Conservation (phyloP, 2,888 invertebrate species). For the Mimachlamys varia region DNA sequence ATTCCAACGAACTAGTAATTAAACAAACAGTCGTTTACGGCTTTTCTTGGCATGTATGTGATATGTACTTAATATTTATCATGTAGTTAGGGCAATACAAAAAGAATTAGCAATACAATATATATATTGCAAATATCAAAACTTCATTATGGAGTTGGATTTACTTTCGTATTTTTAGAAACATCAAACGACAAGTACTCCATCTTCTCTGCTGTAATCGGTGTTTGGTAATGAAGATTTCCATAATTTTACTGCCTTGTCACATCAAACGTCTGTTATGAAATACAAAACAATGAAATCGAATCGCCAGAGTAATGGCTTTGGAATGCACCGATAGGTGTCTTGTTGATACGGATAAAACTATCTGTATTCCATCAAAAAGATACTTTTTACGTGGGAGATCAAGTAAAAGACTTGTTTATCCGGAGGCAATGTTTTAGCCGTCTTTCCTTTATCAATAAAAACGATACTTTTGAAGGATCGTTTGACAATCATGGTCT, state of each 20-base stretch:
- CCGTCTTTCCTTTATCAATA: background rate
- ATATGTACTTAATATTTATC: no score
- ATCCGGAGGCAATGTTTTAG: background rate
- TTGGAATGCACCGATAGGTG: background rate
- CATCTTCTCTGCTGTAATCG: background rate
- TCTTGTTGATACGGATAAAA: background rate
- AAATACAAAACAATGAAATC: background rate
- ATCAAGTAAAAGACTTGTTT: background rate
- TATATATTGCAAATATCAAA: no score
- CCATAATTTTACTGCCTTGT: background rate
- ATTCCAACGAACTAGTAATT: no score
- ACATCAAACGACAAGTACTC: no score
- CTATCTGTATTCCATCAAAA: background rate
- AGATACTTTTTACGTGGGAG: conserved; percentile 18
- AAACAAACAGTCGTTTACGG: no score
- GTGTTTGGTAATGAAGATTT: background rate
- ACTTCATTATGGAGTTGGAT: no score
- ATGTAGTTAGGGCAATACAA: no score
- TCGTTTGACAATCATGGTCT: conserved; percentile 16
- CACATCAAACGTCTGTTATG: background rate
- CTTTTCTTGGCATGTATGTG: no score
- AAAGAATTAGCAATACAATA: no score
- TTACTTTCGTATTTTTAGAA: no score
- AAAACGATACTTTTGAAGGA: conserved; percentile 18
- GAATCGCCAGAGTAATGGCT: background rate